Base-by-base conservation (phyloP, 2,888 invertebrate species). In the Tyria jacobaeae region DNA sequence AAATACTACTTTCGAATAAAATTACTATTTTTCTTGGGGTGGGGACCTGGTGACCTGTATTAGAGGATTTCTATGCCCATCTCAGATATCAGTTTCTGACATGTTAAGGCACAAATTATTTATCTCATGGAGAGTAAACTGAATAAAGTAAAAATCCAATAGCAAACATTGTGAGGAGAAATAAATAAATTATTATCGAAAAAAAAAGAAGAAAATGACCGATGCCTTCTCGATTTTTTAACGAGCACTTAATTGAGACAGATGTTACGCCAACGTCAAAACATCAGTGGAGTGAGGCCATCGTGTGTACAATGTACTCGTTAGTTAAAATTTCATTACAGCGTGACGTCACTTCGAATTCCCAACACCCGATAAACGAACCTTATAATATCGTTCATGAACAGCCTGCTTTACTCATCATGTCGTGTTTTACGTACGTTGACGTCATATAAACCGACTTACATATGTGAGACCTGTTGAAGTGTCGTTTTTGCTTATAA, bases 391-490 rank as follows among this genome's bases (percentile, higher is more conserved):
- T 69, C 69, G 68, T 31, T 39, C 58, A 31, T 68, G 70, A 68
- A 73, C 53, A 65, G 62, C 48, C n/a, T 14, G 71, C 71, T 57
- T 72, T 76, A 72, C 35, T 25, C 53, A 62, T 60, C 57, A 62
- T 68, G 74, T 74, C 66, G 62, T 71, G 70, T 76, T 75, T 74
- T 60, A 73, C 68, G 68, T 69, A 58, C 66, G 69, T 55, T 70
- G 61, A 64, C 70, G 66, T 27, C 61, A 68, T 71, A 75, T 81
- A 80, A 80, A 80, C 65, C 66, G 55, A 60, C n/a, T n/a, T n/a
- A 64, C 63, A 68, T 31, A 69, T 65, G 66, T 61, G 62, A 65
- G 76, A 83, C 82, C 80, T 81, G 82, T 81, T 83, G 83, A 83
- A 73, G 79, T 60, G 63, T 66, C 66, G 77, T 74, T 78, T 80